Base-by-base conservation (phyloP, 2,888 invertebrate species). In the Pachliopta kotzebuea region DNA sequence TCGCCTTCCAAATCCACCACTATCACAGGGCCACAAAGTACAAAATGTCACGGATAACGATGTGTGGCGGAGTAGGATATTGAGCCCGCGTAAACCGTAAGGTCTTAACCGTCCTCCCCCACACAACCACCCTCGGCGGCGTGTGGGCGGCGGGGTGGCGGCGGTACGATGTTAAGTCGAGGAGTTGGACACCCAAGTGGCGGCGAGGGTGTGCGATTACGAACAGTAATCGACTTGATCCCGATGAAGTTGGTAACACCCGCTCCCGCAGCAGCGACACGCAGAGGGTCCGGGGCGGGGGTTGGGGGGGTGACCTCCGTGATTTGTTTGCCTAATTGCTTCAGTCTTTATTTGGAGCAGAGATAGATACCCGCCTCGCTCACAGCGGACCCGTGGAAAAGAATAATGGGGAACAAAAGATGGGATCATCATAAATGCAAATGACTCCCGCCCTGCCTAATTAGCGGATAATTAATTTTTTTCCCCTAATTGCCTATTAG, bases 161-260 rank as follows among this genome's bases (percentile, higher is more conserved):
- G 78, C 81, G 78, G 76, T 74, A 74, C 80, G 74, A 76, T 83
- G 78, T 78, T 74, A 80, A 72, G 71, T 72, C 72, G 74, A 78
- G 77, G 74, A 72, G 75, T 72, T 74, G 76, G 70, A 73, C 70
- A 77, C 80, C 80, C 76, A 79, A 84, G 85, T 77, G 83, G 81
- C 79, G 83, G 81, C 79, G 84, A 80, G 85, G 85, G 85, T 81
- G 81, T 81, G 76, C 86, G 85, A 86, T 87, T 86, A 85, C 85
- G 77, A 78, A 78, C 80, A 79, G 88, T 88, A 88, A 89, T 90
- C 88, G 86, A 79, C 85, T 82, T 86, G 88, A 88, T 88, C 86
- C 85, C 87, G 75, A 85, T 86, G 86, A 88, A 86, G 87, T 86
- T 84, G 82, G 83, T 79, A 85, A 85, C 86, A 77, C 31, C 9